Evolutionary conservation across 2,888 invertebrate species (phyloP).

Genomic region (Drosophila pseudotalamancana): DNA sequence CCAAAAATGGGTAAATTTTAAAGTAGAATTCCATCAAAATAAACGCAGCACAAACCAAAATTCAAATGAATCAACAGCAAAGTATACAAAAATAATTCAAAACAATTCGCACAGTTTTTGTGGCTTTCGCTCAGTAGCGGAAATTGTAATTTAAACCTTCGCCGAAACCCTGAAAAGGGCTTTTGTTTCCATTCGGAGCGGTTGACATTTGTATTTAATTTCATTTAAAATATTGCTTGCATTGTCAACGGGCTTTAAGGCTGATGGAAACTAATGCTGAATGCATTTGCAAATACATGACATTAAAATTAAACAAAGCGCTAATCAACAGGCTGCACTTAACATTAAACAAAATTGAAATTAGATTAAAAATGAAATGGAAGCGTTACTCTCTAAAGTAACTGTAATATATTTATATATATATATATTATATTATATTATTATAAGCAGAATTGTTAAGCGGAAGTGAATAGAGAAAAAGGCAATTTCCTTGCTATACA

Average conservation of each 20-base stretch:
- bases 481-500: too few species aligned
- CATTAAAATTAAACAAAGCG: conserved; percentile 20
- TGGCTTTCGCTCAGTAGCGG: conserved; percentile 42
- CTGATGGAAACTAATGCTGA: conserved; percentile 19
- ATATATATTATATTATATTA: too few species aligned
- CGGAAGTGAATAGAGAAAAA: too few species aligned
- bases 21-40: conserved; percentile 64
- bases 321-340: conserved; percentile 17
- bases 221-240: conserved; percentile 45
- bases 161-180: conserved; percentile 15
- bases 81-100: conserved; percentile 6
- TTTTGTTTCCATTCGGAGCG: conserved; percentile 18
- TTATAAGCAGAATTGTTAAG: too few species aligned
- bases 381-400: too few species aligned
- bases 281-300: conserved; percentile 29
- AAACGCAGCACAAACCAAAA: conserved; percentile 38
- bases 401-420: too few species aligned
- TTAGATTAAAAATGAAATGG: not conserved
- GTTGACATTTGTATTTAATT: conserved; percentile 54
- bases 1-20: conserved; percentile 18
- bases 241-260: conserved; percentile 37
- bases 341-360: not conserved
- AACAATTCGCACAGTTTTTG: conserved; percentile 27
- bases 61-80: conserved; percentile 34
- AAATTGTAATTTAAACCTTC: conserved; percentile 68